Evolutionary conservation across 2,888 invertebrate genomes (phyloP).

Genomic region (Melipona bicolor): DNA sequence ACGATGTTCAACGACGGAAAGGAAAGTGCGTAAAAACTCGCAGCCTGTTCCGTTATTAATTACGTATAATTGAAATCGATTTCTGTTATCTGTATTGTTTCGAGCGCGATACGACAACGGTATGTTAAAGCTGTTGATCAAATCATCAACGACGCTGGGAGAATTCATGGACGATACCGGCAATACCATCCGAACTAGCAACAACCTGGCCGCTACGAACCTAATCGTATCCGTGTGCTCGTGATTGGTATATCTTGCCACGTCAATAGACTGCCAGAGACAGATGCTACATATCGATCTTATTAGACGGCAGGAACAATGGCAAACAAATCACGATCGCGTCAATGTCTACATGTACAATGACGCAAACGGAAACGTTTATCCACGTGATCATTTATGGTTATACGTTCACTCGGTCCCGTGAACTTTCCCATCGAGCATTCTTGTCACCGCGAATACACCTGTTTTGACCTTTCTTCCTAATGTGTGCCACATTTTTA

Average conservation of each 20-base stretch:
- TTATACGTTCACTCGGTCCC: too few relatives aligned
- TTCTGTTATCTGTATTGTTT: neutral
- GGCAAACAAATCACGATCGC: slow-evolving; percentile 31
- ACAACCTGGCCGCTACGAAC: neutral
- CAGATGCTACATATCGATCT: slow-evolving; percentile 20
- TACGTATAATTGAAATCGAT: too few relatives aligned
- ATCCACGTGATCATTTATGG: neutral
- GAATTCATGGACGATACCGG: neutral
- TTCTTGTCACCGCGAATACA: neutral
- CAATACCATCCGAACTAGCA: neutral
- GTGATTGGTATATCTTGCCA: slow-evolving; percentile 26
- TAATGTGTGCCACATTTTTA: too few relatives aligned
- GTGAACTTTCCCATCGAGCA: neutral
- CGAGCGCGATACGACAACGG: neutral
- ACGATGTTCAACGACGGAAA: too few relatives aligned
- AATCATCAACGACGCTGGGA: neutral
- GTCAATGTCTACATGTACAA: slow-evolving; percentile 9
- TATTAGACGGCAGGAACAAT: slow-evolving; percentile 25
- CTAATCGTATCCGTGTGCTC: slow-evolving; percentile 19
- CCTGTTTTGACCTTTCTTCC: too few relatives aligned
- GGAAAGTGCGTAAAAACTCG: too few relatives aligned
- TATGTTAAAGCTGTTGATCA: neutral
- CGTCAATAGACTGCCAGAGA: slow-evolving; percentile 18
- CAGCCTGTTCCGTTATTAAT: too few relatives aligned
- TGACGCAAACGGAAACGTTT: slow-evolving; percentile 11